Evolutionary conservation across 2,113 vertebrate genomes (phyloP).

Genomic region (Limanda limanda): DNA sequence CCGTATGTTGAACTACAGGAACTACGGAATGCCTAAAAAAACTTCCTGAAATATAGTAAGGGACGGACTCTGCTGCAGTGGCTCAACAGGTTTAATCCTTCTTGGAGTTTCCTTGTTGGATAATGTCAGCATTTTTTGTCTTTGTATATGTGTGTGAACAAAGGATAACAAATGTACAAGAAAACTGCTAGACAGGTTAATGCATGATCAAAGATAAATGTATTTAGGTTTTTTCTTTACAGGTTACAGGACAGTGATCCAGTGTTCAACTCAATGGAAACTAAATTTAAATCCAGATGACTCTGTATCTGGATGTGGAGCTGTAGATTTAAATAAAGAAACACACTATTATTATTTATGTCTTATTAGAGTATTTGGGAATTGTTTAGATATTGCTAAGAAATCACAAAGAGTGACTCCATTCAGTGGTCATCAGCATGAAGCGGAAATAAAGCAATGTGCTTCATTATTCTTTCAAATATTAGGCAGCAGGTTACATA

Average conservation of each 20-base stretch:
- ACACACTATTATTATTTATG: neutral
- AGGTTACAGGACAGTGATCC: neutral
- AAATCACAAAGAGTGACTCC: no score
- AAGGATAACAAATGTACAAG: neutral
- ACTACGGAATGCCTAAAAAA: conserved; percentile 1
- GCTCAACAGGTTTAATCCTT: conserved; percentile 66
- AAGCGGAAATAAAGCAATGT: no score
- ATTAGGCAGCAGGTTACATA: no score
- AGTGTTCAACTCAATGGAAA: neutral
- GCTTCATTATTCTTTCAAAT: no score
- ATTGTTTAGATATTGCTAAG: no score
- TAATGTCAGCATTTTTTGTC: neutral
- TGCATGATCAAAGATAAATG: no score
- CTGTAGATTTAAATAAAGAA: no score
- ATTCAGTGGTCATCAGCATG: no score
- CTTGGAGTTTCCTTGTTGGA: conserved; percentile 41
- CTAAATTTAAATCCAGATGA: neutral
- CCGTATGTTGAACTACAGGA: conserved; percentile 9
- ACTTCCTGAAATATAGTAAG: conserved; percentile 65
- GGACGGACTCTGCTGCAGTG: conserved; percentile 10
- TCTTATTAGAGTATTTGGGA: no score
- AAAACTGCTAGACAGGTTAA: no score
- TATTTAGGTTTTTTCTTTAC: neutral
- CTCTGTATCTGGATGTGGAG: no score
- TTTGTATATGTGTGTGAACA: neutral